Percentiles rank a stretch among this genome's conserved stretches.
Evolutionary conservation across 2,888 invertebrate genomes (phyloP).

Genomic region (Spodoptera littoralis): DNA sequence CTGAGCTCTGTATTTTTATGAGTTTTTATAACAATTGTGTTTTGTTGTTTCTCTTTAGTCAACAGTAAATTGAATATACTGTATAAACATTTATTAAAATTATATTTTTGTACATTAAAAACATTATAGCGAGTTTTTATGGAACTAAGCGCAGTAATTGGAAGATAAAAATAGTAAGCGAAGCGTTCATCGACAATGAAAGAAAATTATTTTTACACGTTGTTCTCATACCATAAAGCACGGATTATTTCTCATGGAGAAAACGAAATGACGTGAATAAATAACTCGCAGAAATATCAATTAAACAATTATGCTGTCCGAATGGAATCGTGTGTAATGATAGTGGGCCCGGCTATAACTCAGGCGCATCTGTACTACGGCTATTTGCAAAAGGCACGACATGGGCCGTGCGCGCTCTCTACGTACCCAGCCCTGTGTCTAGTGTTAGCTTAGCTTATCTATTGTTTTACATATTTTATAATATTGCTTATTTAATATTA

Average conservation of each 20-base stretch:
- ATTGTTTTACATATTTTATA: constrained; percentile 36
- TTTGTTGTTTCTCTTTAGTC: constrained; percentile 73
- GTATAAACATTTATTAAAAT: constrained; percentile 17
- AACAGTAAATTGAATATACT: constrained; percentile 62
- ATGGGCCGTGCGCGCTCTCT: constrained; percentile 63
- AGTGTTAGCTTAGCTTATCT: constrained; percentile 30
- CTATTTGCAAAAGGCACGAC: constrained; percentile 88
- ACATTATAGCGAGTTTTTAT: neutral
- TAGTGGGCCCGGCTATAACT: constrained; percentile 88
- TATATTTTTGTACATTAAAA: constrained; percentile 1
- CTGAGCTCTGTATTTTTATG: constrained; percentile 83
- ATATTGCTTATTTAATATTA: constrained; percentile 20
- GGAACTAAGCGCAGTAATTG: constrained; percentile 8
- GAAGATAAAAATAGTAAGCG: constrained; percentile 9
- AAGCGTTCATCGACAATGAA: constrained; percentile 36
- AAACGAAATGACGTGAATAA: constrained; percentile 87
- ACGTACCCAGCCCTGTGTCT: constrained; percentile 40
- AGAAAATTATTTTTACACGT: constrained; percentile 47
- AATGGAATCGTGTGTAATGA: constrained; percentile 89
- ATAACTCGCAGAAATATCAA: constrained; percentile 89
- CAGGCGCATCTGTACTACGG: constrained; percentile 88
- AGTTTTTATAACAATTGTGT: constrained; percentile 80
- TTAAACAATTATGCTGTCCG: constrained; percentile 90
- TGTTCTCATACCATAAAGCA: constrained; percentile 75
- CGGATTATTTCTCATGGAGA: constrained; percentile 81